Evolutionary conservation across 2,888 invertebrate genomes (phyloP), one percentile per base, ranked within the genome.

Genomic region (Drosophila kokeensis): DNA sequence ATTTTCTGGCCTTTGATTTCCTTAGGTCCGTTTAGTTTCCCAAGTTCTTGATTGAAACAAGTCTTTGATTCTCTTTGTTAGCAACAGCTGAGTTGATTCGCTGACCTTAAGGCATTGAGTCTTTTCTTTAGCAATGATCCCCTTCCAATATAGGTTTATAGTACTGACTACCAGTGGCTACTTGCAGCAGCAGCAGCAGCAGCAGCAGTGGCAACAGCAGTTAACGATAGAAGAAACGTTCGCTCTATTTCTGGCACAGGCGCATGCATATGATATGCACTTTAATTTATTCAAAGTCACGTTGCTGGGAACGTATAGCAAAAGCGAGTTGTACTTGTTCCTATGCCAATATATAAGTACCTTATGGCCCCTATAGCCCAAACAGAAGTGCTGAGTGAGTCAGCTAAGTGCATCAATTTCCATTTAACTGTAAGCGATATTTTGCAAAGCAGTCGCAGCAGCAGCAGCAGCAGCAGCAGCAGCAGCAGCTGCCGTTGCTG

Each of bases 381-480:
- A 74, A 76, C 82, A 87, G 89, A 87, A 86, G 68, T 68, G 68
- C 87, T 74, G 90, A 90, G 89, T 87, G 87, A 90, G 90, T 90
- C 87, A 87, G 87, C 87, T 90, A 90, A 90, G 87, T 87, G 87
- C 87, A 89, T 89, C 89, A 90, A 90, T 87, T 90, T 89, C 87
- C 90, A 87, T 87, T 90, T 90, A 87, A 87, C 87, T 87, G 87
- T 90, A 87, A 87, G 90, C 90, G 77, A 82, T 81, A 81, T 81
- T 81, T 83, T 80, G 59, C 77, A 63, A 75, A 54, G 76, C 80
- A 67, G 72, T 49, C 48, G 49, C 50, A 36, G 32, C 38, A 59
- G 48, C 36, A 38, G 53, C 60, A 38, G 49, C 50, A 36, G 32
- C 38, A 59, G 48, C 36, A 38, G 53, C 60, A 38, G 32, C 50